Evolutionary conservation across 2,888 invertebrate species (phyloP).

Genomic region (Parasteatoda lunata): DNA sequence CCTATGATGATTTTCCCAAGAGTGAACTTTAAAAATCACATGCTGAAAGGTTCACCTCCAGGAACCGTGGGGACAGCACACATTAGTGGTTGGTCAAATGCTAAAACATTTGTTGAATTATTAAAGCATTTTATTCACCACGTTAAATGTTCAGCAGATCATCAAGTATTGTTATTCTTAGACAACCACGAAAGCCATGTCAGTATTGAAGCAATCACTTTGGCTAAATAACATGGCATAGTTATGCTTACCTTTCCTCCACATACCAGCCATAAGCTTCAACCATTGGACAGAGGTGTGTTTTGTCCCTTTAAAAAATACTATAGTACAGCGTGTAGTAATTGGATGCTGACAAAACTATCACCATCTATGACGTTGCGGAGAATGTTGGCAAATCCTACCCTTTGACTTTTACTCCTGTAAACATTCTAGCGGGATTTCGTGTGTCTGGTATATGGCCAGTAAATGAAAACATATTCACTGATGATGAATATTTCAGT

Average conservation of each 20-base stretch:
- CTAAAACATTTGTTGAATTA: constrained; percentile 27
- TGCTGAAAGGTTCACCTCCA: constrained; percentile 82
- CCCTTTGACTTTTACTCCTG: constrained; percentile 24
- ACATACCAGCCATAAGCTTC: constrained; percentile 74
- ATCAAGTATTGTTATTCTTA: constrained; percentile 13
- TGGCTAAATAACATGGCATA: constrained; percentile 71
- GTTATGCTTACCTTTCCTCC: constrained; percentile 74
- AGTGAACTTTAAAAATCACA: constrained; percentile 77
- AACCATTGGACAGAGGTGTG: constrained; percentile 70
- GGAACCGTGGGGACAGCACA: constrained; percentile 77
- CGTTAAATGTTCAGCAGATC: constrained; percentile 16
- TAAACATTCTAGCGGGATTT: constrained; percentile 32
- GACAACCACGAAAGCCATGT: constrained; percentile 32
- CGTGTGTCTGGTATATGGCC: constrained; percentile 26
- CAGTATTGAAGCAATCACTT: constrained; percentile 6
- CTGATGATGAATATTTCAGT: constrained; percentile 11
- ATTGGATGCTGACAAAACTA: constrained; percentile 27
- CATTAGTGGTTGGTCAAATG: constrained; percentile 20
- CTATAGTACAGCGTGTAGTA: constrained; percentile 71
- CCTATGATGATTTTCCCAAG: constrained; percentile 74
- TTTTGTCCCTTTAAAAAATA: constrained; percentile 33
- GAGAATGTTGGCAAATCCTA: constrained; percentile 31
- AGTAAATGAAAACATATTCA: constrained; percentile 38
- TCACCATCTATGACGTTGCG: constrained; percentile 30
- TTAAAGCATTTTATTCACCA: constrained; percentile 32